phyloP scores from a whole-genome alignment of 2,797 vertebrate genomes.

The Liparis tanakae region DNA sequence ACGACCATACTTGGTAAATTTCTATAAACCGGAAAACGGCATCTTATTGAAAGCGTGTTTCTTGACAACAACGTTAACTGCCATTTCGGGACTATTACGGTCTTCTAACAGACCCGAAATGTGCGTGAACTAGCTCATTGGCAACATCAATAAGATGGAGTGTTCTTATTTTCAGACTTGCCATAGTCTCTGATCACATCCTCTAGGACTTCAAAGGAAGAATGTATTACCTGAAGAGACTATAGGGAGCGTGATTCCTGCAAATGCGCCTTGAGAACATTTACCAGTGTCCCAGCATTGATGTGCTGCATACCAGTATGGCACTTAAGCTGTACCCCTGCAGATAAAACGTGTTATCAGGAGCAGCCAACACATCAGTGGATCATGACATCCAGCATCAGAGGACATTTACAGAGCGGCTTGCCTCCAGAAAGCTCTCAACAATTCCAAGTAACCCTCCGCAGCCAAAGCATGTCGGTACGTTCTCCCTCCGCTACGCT shows the following conservation, averaged over 20 bases:
- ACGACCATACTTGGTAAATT: not conserved
- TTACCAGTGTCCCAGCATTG: not conserved
- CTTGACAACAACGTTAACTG: not conserved
- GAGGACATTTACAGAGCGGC: not conserved
- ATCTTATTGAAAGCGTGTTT: not conserved
- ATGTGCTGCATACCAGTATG: not conserved
- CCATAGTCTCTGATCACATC: not conserved
- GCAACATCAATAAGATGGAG: not conserved
- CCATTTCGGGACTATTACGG: not conserved
- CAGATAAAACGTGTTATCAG: not conserved
- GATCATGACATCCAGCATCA: not conserved
- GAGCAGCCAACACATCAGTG: not conserved
- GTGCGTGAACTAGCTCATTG: not conserved
- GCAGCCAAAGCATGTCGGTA: too few relatives aligned
- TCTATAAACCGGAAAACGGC: not conserved
- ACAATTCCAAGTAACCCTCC: too few relatives aligned
- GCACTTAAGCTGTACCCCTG: not conserved
- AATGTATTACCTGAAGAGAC: not conserved
- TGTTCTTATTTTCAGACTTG: not conserved
- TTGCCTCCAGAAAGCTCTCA: not conserved
- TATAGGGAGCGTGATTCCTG: not conserved
- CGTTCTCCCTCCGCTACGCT: too few relatives aligned
- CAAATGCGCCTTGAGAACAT: not conserved
- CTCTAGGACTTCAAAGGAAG: not conserved
- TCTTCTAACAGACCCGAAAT: not conserved